A percentile compares a stretch with the other conserved stretches of the same genome.
Conservation (phyloP, 2,113 vertebrate genomes). For the Tonatia bakeri region DNA sequence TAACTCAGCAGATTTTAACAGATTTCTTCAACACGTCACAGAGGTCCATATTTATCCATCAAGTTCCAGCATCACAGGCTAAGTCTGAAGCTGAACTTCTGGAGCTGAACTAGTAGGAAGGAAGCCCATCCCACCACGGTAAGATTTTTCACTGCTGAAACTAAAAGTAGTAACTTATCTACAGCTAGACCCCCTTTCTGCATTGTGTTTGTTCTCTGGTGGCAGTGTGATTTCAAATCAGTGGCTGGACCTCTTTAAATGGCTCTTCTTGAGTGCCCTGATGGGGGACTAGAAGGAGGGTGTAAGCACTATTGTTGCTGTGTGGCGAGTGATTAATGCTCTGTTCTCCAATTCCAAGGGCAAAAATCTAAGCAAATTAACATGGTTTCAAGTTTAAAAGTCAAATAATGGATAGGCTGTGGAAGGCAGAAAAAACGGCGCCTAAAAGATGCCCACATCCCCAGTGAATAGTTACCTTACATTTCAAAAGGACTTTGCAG, state of each 20-base stretch:
- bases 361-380: neutral
- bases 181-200: neutral
- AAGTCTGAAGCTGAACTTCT: neutral
- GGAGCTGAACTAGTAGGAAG: neutral
- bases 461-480: neutral
- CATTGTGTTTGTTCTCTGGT: neutral
- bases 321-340: neutral
- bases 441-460: neutral
- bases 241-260: neutral
- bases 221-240: neutral
- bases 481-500: neutral
- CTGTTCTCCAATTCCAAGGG: neutral
- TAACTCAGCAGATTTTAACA: neutral
- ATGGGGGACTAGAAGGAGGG: neutral
- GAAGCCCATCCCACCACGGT: neutral
- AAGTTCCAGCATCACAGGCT: neutral
- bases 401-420: neutral
- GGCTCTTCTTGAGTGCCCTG: neutral
- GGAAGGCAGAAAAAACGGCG: neutral
- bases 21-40: fast-evolving
- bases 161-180: neutral
- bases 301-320: neutral
- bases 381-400: neutral
- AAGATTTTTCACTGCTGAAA: neutral
- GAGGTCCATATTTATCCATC: neutral